Percentiles rank a stretch among this genome's conserved stretches.
These are phyloP conservation scores for Aviceda subcristata DNA, from an alignment of 2,113 vertebrate genomes.

Conservation along the genomic window DNA sequence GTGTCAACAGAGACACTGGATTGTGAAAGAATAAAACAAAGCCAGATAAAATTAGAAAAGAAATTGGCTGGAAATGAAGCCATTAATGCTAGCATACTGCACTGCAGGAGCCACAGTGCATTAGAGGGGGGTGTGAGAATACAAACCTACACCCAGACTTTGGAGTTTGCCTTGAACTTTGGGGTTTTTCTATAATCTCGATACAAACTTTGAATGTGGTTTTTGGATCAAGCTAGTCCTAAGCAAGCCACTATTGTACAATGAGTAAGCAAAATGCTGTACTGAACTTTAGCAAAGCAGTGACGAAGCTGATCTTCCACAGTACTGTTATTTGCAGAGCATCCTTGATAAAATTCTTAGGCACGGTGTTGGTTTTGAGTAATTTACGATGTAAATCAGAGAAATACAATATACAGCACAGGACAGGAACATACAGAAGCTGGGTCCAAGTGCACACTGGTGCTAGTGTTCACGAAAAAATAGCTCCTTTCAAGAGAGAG, in stretches of 20 bases:
- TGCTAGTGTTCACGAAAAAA: neutral
- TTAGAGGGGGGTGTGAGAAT: neutral
- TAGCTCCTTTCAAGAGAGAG: constrained; percentile 10
- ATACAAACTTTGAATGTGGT: neutral
- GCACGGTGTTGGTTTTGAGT: neutral
- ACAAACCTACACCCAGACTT: neutral
- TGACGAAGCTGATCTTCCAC: neutral
- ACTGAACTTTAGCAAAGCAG: neutral
- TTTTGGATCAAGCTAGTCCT: neutral
- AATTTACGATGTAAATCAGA: neutral
- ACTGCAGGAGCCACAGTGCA: neutral
- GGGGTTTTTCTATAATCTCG: neutral
- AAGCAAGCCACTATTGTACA: neutral
- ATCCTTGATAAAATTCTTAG: neutral
- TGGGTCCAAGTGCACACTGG: neutral
- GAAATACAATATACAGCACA: neutral
- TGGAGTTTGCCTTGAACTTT: neutral
- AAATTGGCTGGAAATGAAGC: neutral
- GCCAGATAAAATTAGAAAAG: constrained; percentile 9
- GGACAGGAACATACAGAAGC: neutral
- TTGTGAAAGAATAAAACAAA: constrained; percentile 23
- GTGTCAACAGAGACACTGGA: neutral
- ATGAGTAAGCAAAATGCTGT: neutral
- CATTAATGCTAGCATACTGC: neutral
- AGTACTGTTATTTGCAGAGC: neutral